A percentile compares a stretch with the other conserved stretches of the same genome.
These are phyloP conservation scores for Hypotaenidia philippensis DNA, from an alignment of 2,797 vertebrate species.

Conservation along the genomic window DNA sequence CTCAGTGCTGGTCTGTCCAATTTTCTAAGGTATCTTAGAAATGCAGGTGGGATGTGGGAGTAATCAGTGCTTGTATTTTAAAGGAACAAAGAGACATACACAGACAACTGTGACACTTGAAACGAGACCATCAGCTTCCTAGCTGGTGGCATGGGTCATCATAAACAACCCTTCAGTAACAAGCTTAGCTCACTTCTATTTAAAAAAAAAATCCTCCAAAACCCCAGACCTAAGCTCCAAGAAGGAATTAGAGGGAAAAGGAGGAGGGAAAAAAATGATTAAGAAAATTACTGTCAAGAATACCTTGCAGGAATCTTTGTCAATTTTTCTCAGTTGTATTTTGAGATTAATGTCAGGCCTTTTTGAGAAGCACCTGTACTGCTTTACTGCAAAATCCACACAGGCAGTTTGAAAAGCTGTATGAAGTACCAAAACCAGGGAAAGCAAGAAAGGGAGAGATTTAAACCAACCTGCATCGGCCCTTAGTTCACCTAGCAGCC, in stretches of 20 bases:
- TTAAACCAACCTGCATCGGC: too few relatives aligned
- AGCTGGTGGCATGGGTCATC: not conserved
- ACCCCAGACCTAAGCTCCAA: not conserved
- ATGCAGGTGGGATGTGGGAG: not conserved
- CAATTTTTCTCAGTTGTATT: too few relatives aligned
- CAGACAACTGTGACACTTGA: not conserved
- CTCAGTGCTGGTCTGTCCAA: not conserved
- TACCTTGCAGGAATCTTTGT: too few relatives aligned
- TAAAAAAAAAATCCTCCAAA: not conserved
- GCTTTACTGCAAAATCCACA: too few relatives aligned
- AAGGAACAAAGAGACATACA: not conserved
- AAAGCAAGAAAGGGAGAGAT: not conserved
- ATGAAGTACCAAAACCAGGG: not conserved
- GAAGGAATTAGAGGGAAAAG: not conserved
- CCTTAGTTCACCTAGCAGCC: too few relatives aligned
- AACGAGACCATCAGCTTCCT: not conserved
- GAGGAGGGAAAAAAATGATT: not conserved
- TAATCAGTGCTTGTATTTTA: not conserved
- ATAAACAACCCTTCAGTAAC: not conserved
- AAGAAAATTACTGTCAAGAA: not conserved
- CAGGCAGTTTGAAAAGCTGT: too few relatives aligned
- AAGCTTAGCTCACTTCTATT: not conserved
- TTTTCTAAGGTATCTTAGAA: not conserved
- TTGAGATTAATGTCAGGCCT: too few relatives aligned
- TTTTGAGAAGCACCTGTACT: too few relatives aligned